Base-by-base conservation (phyloP, 2,888 invertebrate species). In the Lottia scabra region DNA sequence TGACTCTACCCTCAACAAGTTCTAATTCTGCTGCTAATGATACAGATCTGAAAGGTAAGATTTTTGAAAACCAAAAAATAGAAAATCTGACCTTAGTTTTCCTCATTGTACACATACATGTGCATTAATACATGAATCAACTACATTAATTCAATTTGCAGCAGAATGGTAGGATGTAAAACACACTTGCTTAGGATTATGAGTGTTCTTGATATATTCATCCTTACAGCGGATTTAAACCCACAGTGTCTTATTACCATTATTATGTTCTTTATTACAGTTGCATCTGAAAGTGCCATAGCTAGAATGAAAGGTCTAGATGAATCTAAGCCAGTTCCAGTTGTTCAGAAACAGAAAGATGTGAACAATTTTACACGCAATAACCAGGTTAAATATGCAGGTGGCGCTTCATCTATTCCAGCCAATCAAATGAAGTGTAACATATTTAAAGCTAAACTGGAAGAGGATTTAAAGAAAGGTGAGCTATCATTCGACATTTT, bases 351-450 rank as follows among this genome's bases (percentile, higher is more conserved):
- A 62, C 78, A 77, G 30, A 89, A 89, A 70, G 90, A 90, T 78
- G 88, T 90, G 19, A 91, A 91, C 81, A 86, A 86, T 65, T 82
- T 87, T 75, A 38, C 38, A 38, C 81, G 87, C 75, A 91, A 91
- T 82, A 91, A 91, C 78, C 90, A 91, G 81, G 87, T 89, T 67
- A 88, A 89, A 81, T 90, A 90, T 76, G 84, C 88, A 27, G 77
- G 82, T 2, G 81, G 83, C 15, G 76, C 82, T 2, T 68, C 87
- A 84, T 94, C 95, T 27, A 92, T 97, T 74, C 96, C 96, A 65
- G 95, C 95, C 12, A 96, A 96, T 78, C 95, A 96, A 87, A 92
- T 97, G 76, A 98, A 97, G 91, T 97, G 97, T 91, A 97, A 95
- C 91, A 97, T 97, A 88, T 91, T 97, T 70, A 98, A 98, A 92